These are phyloP conservation scores for Cephalopterus ornatus DNA, from an alignment of 2,113 vertebrate species.

Conservation along the genomic window DNA sequence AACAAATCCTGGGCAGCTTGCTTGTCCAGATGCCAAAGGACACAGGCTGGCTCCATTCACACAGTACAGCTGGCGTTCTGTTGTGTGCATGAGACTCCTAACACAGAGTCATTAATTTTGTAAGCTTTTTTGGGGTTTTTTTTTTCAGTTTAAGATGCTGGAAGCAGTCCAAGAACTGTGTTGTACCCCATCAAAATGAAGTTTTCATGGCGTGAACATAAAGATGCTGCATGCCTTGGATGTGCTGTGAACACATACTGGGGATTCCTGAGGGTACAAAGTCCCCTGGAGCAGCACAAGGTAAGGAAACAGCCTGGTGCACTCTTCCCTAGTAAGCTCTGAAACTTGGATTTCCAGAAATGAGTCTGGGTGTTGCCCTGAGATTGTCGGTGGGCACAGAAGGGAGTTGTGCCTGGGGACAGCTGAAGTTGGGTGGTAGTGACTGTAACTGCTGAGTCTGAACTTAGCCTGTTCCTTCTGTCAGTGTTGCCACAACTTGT, in stretches of 20 bases:
- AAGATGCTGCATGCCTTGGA: not conserved
- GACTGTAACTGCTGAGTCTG: not conserved
- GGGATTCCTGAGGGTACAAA: not conserved
- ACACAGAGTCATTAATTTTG: not conserved
- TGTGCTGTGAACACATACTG: not conserved
- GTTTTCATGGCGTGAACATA: not conserved
- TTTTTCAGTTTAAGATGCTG: not conserved
- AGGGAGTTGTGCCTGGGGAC: rapidly evolving
- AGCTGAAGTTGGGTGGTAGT: too few relatives aligned
- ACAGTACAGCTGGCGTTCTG: not conserved
- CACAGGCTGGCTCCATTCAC: not conserved
- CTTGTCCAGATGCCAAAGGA: not conserved
- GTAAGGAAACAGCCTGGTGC: not conserved
- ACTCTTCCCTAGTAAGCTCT: not conserved
- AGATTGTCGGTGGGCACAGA: not conserved
- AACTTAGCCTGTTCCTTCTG: not conserved
- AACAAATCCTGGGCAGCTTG: not conserved
- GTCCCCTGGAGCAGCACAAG: not conserved
- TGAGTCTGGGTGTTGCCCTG: not conserved
- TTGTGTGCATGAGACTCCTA: not conserved
- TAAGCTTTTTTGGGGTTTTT: not conserved
- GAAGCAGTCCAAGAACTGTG: not conserved
- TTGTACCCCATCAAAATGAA: not conserved
- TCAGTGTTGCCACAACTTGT: not conserved
- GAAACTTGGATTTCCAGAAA: not conserved